Conservation (phyloP, 2,113 vertebrate species). For the Protomyctophum bolini region DNA sequence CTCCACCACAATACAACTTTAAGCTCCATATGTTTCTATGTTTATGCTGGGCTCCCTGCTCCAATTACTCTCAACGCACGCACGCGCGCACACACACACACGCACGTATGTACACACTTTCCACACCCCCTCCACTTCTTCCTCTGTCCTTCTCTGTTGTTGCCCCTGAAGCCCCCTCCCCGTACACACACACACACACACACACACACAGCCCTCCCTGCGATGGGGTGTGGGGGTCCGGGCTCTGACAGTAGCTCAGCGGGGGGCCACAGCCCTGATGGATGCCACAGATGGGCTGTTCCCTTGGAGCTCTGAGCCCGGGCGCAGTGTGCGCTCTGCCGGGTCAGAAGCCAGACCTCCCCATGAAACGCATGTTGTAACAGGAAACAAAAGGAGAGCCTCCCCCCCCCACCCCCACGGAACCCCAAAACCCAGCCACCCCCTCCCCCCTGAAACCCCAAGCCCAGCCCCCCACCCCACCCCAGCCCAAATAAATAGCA, state of each 20-base stretch:
- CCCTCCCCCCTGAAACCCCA: constrained; percentile 41
- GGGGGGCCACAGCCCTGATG: constrained; percentile 72
- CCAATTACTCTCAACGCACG: constrained; percentile 3
- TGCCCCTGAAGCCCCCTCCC: constrained; percentile 29
- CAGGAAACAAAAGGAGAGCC: constrained; percentile 77
- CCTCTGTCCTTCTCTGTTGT: not conserved
- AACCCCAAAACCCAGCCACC: constrained; percentile 37
- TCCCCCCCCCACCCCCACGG: constrained; percentile 47
- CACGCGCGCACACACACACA: constrained; percentile 7
- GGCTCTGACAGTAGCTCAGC: constrained; percentile 77
- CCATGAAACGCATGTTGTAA: constrained; percentile 76
- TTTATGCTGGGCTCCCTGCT: constrained; percentile 32
- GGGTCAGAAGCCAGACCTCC: constrained; percentile 78
- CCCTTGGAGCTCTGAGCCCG: constrained; percentile 68
- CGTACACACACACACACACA: not conserved
- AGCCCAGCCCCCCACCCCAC: too few species aligned
- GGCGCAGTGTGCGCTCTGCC: constrained; percentile 62
- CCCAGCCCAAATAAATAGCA: not conserved
- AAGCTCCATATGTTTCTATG: constrained; percentile 29
- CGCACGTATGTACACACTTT: constrained; percentile 1
- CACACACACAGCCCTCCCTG: constrained; percentile 29
- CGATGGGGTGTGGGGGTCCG: constrained; percentile 29
- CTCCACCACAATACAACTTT: constrained; percentile 24
- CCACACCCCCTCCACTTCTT: constrained; percentile 34
- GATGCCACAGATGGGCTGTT: constrained; percentile 80